Evolutionary conservation across 2,888 invertebrate genomes (phyloP), one percentile per base, ranked within the genome.

Genomic region (Macaria notata): DNA sequence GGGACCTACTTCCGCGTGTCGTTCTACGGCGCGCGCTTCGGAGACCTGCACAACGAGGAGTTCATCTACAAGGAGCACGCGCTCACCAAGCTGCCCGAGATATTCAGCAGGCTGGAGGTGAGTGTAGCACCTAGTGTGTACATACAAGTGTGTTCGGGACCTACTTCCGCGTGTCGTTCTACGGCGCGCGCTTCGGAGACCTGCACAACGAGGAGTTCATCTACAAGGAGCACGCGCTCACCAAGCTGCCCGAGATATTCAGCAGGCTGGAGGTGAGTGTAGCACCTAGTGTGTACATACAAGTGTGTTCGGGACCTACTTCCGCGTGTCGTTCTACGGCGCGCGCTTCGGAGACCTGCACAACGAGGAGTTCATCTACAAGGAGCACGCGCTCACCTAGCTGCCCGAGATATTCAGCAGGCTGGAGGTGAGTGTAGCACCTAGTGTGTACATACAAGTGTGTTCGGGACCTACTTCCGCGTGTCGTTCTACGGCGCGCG

Each of bases 71-170:
- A 99, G 87, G 99, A 99, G 83, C 98, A 98, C 50, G 97, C 98
- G 33, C 93, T 99, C 69, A 99, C 99, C 8, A 99, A 99, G 88
- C 92, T 99, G 63, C 97, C 98, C 0, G 99, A n/a, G n/a, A n/a
- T n/a, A n/a, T n/a, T n/a, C n/a, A n/a, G n/a, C n/a, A n/a, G n/a
- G n/a, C n/a, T n/a, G n/a, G n/a, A n/a, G n/a, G n/a, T n/a, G n/a
- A n/a, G n/a, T n/a, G n/a, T n/a, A n/a, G n/a, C n/a, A n/a, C n/a
- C n/a, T n/a, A n/a, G n/a, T n/a, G n/a, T n/a, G n/a, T n/a, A n/a
- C n/a, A n/a, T n/a, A n/a, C n/a, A n/a, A n/a, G n/a, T n/a, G 96
- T 99, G 64, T 99, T 99, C 92, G 99, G 98, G 6, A 97, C 99
- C 0, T 99, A 99, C 87, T 99, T 99, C 90, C 94, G 99, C 62